phyloP scores from a whole-genome alignment of 2,888 invertebrate genomes.

The Plusia festucae region DNA sequence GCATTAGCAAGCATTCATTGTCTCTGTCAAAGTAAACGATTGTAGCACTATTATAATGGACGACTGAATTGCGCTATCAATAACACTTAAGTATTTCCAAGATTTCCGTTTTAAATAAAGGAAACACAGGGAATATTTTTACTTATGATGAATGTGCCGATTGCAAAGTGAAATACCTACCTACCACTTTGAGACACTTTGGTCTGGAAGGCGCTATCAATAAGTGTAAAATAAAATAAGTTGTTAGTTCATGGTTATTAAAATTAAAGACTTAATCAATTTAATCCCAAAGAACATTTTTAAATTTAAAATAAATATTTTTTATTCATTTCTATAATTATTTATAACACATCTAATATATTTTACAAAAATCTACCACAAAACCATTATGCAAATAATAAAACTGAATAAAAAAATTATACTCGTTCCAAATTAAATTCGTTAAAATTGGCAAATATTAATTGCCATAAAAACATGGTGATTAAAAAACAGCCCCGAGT shows the following conservation, averaged over 20 bases:
- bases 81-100: background rate
- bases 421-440: conserved; percentile 37
- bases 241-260: too few relatives aligned
- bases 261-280: too few relatives aligned
- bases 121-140: too few relatives aligned
- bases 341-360: too few relatives aligned
- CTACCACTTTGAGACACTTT: too few relatives aligned
- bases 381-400: background rate
- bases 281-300: too few relatives aligned
- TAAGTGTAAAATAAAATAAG: too few relatives aligned
- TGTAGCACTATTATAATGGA: background rate
- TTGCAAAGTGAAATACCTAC: too few relatives aligned
- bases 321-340: too few relatives aligned
- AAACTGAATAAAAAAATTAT: conserved; percentile 23
- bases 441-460: conserved; percentile 51
- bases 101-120: background rate
- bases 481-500: conserved; percentile 75
- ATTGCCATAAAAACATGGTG: conserved; percentile 69
- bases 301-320: too few relatives aligned
- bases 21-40: background rate
- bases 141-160: too few relatives aligned
- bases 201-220: too few relatives aligned
- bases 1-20: background rate
- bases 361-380: background rate
- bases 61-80: background rate